A percentile compares a stretch with the other conserved stretches of the same genome.
Conservation (phyloP, 2,888 invertebrate species). For the Eugnorisma glareosa region DNA sequence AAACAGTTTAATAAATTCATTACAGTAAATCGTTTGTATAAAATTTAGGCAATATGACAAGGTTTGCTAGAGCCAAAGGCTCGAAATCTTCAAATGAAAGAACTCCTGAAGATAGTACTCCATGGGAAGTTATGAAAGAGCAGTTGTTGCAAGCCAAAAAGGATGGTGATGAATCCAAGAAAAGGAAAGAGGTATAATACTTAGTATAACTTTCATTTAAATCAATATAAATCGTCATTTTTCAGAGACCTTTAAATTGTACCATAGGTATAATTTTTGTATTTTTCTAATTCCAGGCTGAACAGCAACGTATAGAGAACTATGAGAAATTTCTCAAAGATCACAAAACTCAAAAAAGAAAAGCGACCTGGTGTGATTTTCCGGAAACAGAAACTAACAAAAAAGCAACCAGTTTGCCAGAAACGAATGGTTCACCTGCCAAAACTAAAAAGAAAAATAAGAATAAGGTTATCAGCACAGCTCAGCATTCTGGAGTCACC, state of each 20-base stretch:
- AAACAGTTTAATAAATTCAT: background rate
- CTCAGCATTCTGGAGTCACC: conserved; percentile 9
- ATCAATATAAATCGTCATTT: background rate
- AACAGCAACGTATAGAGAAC: conserved; percentile 87
- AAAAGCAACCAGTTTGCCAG: conserved; percentile 15
- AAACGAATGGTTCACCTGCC: conserved; percentile 43
- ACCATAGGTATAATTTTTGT: background rate
- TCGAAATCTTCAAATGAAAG: conserved; percentile 94
- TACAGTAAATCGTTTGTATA: background rate
- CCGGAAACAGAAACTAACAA: conserved; percentile 74
- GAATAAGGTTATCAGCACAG: conserved; percentile 53
- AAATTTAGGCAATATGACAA: conserved; percentile 89
- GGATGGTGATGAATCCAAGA: conserved; percentile 83
- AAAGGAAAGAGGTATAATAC: conserved; percentile 79
- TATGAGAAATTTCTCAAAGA: conserved; percentile 89
- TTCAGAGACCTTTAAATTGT: background rate
- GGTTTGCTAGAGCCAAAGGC: conserved; percentile 94
- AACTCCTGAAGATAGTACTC: conserved; percentile 92
- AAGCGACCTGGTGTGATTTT: conserved; percentile 91
- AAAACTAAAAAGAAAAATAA: conserved; percentile 72
- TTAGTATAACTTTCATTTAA: background rate
- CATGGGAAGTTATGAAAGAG: conserved; percentile 93
- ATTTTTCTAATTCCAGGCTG: conserved; percentile 80
- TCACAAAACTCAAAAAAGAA: conserved; percentile 84
- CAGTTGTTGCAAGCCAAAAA: conserved; percentile 90